These are phyloP conservation scores for Xenopus laevis DNA, from an alignment of 2,113 vertebrate species.

Conservation along the genomic window DNA sequence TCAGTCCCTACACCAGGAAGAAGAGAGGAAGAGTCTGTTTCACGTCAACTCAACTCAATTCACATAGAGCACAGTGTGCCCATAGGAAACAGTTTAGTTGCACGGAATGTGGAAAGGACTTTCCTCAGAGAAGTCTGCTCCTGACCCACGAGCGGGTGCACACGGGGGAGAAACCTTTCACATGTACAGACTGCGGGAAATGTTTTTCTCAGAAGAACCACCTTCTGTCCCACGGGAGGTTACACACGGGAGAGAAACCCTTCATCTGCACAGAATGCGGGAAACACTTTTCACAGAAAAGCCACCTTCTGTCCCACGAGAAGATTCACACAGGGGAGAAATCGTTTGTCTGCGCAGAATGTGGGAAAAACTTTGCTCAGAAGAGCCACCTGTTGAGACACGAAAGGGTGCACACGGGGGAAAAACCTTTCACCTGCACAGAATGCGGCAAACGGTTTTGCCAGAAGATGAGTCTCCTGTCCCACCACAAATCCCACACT, in stretches of 20 bases:
- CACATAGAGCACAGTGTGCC: too few relatives aligned
- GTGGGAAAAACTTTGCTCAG: background rate
- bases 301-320: background rate
- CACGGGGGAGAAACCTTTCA: background rate
- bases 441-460: slow-evolving; percentile 43
- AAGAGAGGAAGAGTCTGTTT: too few relatives aligned
- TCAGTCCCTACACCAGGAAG: too few relatives aligned
- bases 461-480: slow-evolving; percentile 4
- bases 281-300: background rate
- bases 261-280: background rate
- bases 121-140: too few relatives aligned
- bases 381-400: background rate
- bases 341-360: background rate
- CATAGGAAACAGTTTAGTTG: too few relatives aligned
- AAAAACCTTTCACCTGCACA: background rate
- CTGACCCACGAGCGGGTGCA: too few relatives aligned
- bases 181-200: background rate
- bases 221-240: background rate
- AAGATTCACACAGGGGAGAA: background rate
- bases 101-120: too few relatives aligned
- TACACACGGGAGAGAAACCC: background rate
- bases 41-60: too few relatives aligned
- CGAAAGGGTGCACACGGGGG: background rate
- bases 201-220: background rate
- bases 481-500: slow-evolving; percentile 4